phyloP scores from a whole-genome alignment of 2,888 invertebrate genomes.

The Orthonevra nobilis region DNA sequence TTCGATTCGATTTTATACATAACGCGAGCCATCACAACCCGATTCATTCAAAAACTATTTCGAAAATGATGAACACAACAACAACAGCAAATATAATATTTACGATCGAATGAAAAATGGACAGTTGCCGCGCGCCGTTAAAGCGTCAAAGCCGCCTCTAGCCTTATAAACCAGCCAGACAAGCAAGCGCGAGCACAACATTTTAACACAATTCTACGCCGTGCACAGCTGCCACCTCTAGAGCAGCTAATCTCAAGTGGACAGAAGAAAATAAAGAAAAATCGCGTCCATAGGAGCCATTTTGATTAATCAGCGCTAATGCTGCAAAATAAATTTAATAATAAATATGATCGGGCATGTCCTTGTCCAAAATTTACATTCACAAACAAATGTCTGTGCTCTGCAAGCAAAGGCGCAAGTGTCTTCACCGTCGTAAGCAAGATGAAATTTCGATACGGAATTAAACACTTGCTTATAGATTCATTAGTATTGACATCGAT shows the following conservation, averaged over 20 bases:
- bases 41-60: slow-evolving; percentile 54
- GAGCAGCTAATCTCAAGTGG: slow-evolving; percentile 33
- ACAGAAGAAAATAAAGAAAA: not conserved
- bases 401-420: no score
- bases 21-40: slow-evolving; percentile 39
- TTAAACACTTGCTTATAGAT: no score
- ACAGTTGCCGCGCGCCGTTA: slow-evolving; percentile 44
- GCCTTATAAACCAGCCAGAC: not conserved
- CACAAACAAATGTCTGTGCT: slow-evolving; percentile 1
- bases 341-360: slow-evolving; percentile 36
- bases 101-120: slow-evolving; percentile 67
- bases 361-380: slow-evolving; percentile 4
- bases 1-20: slow-evolving; percentile 62
- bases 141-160: slow-evolving; percentile 12
- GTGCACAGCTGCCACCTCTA: not conserved
- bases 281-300: slow-evolving; percentile 17
- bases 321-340: slow-evolving; percentile 51
- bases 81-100: slow-evolving; percentile 36
- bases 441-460: no score
- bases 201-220: not conserved
- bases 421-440: slow-evolving; percentile 13
- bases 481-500: slow-evolving; percentile 15
- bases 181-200: not conserved
- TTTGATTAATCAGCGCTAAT: slow-evolving; percentile 59
- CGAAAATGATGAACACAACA: slow-evolving; percentile 16